Evolutionary conservation across 2,888 invertebrate genomes (phyloP).

Genomic region (Crioceris asparagi): DNA sequence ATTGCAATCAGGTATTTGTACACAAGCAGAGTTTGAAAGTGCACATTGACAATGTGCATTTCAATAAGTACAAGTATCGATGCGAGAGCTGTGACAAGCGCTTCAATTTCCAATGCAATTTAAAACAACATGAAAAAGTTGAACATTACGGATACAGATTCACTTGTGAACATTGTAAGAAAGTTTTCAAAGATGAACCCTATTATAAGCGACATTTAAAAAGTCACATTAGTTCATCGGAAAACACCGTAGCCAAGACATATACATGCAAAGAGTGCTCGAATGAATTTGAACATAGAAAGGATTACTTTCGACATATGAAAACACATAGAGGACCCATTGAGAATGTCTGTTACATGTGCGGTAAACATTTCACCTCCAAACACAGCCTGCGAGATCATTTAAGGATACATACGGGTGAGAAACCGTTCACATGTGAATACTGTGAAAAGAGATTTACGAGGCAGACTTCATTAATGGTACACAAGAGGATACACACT

Average conservation of each 20-base stretch:
- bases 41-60: conserved; percentile 30
- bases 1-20: conserved; percentile 20
- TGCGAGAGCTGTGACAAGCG: conserved; percentile 25
- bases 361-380: conserved; percentile 24
- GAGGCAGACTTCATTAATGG: conserved; percentile 25
- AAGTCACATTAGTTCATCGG: conserved; percentile 21
- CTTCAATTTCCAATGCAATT: conserved; percentile 20
- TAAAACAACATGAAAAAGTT: conserved; percentile 20
- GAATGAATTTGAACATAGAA: conserved; percentile 13
- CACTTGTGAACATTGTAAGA: conserved; percentile 22
- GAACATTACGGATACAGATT: conserved; percentile 24
- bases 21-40: conserved; percentile 16
- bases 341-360: conserved; percentile 29
- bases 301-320: conserved; percentile 15
- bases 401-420: conserved; percentile 21
- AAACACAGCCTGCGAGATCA: conserved; percentile 11
- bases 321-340: conserved; percentile 13
- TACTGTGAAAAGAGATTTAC: conserved; percentile 15
- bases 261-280: conserved; percentile 16
- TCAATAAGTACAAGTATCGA: conserved; percentile 37
- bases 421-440: conserved; percentile 22
- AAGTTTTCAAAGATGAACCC: conserved; percentile 23
- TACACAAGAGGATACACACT: conserved; percentile 24
- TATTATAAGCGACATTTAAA: conserved; percentile 20
- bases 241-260: conserved; percentile 15